Conservation (phyloP, 2,797 vertebrate genomes). For the Scleropages formosus region DNA sequence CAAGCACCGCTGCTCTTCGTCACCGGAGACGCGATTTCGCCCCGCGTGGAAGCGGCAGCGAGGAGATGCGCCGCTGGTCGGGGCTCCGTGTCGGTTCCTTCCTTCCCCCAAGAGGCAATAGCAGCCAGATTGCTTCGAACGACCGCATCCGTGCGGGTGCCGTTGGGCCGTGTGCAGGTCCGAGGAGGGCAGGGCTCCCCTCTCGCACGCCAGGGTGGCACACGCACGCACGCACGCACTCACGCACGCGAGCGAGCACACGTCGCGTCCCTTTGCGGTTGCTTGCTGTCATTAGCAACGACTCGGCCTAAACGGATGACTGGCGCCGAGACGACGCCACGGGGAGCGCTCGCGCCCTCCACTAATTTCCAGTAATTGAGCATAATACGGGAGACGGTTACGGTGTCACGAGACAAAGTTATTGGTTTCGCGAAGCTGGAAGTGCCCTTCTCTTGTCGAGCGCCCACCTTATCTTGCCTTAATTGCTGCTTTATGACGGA, state of each 20-base stretch:
- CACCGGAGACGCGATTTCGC: constrained; percentile 3
- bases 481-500: constrained; percentile 23
- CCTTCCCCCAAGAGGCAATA: constrained; percentile 5
- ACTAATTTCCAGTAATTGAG: constrained; percentile 29
- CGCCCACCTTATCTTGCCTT: constrained; percentile 30
- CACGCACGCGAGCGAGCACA: too few species aligned
- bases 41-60: not conserved
- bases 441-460: constrained; percentile 24
- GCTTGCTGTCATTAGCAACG: not conserved
- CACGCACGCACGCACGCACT: too few species aligned
- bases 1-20: not conserved
- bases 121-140: constrained; percentile 15
- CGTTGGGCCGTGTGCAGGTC: too few species aligned
- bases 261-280: not conserved
- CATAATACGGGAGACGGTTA: constrained; percentile 29
- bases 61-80: not conserved
- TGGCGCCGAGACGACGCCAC: constrained; percentile 27
- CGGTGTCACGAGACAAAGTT: constrained; percentile 22
- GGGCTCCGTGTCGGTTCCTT: not conserved
- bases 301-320: constrained; percentile 27
- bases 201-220: not conserved
- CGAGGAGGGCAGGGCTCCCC: too few species aligned
- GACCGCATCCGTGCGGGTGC: constrained; percentile 28
- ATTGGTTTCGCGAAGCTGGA: constrained; percentile 24
- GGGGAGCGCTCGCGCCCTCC: not conserved